Evolutionary conservation across 2,888 invertebrate species (phyloP).

Genomic region (Epinotia ramella): DNA sequence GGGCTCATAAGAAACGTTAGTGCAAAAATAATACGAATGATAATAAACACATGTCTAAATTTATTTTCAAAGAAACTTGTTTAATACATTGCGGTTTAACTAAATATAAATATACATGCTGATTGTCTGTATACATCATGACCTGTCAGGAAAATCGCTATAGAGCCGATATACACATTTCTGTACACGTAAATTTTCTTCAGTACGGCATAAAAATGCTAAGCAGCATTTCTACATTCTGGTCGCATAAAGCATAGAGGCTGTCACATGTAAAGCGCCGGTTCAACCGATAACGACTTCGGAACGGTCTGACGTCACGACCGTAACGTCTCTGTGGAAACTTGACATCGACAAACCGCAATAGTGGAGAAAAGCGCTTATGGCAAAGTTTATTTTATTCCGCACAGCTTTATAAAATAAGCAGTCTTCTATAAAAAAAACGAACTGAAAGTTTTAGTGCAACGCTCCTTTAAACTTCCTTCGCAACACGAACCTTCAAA

Average conservation of each 20-base stretch:
- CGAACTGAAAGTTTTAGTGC: slow-evolving; percentile 8
- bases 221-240: slow-evolving; percentile 8
- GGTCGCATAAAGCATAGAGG: slow-evolving; percentile 1
- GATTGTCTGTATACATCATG: no score
- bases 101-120: no score
- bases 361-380: slow-evolving; percentile 16
- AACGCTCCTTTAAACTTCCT: slow-evolving; percentile 28
- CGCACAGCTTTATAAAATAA: slow-evolving; percentile 1
- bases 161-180: not conserved
- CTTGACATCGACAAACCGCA: slow-evolving; percentile 7
- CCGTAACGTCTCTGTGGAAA: slow-evolving; percentile 16
- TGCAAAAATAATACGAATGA: no score
- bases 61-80: no score
- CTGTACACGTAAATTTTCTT: not conserved
- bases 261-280: slow-evolving; percentile 27
- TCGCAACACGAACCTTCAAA: slow-evolving; percentile 29
- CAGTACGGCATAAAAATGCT: slow-evolving; percentile 8
- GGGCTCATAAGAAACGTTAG: no score
- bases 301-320: slow-evolving; percentile 18
- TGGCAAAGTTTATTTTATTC: slow-evolving; percentile 17
- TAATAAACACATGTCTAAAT: no score
- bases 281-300: slow-evolving; percentile 13
- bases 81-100: no score
- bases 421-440: not conserved
- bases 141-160: not conserved